These are phyloP conservation scores for Anthoscopus minutus DNA, from an alignment of 2,113 vertebrate species.

Conservation along the genomic window DNA sequence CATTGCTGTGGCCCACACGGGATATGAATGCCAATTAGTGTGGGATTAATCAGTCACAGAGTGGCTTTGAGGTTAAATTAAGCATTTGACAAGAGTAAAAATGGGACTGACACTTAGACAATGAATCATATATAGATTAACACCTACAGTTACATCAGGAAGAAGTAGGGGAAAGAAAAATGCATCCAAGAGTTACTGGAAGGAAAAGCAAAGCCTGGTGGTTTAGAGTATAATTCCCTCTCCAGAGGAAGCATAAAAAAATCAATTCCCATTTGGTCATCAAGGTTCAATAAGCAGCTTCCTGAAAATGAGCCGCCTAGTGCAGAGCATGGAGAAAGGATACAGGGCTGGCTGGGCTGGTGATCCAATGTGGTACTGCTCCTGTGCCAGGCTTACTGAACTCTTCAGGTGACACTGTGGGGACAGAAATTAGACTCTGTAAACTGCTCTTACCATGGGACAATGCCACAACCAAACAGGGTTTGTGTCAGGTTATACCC, in stretches of 20 bases:
- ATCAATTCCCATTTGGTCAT: neutral
- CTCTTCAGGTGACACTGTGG: neutral
- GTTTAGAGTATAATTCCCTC: neutral
- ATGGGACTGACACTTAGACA: neutral
- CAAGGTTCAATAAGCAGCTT: neutral
- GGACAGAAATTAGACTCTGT: neutral
- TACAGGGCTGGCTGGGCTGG: neutral
- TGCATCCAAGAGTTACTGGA: neutral
- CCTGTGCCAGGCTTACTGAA: neutral
- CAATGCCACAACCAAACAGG: neutral
- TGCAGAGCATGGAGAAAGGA: neutral
- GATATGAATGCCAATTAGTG: neutral
- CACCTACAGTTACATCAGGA: conserved; percentile 9
- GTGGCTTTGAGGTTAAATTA: neutral
- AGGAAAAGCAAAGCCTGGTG: neutral
- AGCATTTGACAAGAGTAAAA: neutral
- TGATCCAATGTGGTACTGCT: neutral
- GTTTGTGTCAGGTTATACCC: too few relatives aligned
- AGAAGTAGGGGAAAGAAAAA: neutral
- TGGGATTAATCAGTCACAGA: neutral
- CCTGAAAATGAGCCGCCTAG: neutral
- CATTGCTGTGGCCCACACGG: neutral
- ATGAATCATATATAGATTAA: neutral
- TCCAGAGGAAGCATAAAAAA: neutral
- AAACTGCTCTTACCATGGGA: neutral